Evolutionary conservation across 2,113 vertebrate genomes (phyloP), one percentile per base, ranked within the genome.

Genomic region (Zosterops hypoxanthus): DNA sequence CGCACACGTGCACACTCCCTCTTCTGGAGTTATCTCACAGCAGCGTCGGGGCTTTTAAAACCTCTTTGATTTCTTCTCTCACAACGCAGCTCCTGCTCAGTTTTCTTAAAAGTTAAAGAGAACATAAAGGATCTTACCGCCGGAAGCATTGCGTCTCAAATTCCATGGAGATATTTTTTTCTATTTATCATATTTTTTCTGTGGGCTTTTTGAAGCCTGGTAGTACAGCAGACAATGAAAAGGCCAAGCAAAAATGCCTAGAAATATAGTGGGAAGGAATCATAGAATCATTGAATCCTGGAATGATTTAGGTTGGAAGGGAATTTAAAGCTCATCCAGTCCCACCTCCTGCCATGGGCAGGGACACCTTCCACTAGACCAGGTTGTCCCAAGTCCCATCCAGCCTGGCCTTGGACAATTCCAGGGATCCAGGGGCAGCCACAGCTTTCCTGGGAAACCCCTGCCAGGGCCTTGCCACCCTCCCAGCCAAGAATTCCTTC

Each of bases 31-130:
- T 85, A 93, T 79, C 81, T 57, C 39, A 11, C 71, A 41, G 34
- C n/a, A 23, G 73, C 10, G 3, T 11, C 78, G 14, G 12, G n/a
- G 17, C 5, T 89, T 88, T 82, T 88, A 53, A 92, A 70, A 33
- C 77, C 70, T 92, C 86, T 90, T 85, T 94, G 96, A 92, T 93
- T 95, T 82, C 85, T 82, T 84, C 84, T 85, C 86, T 88, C 72
- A 88, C 86, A 95, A 50, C 2, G 18, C 63, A 90, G 92, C 61
- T 91, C 89, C 96, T 94, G 71, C 91, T 95, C 81, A 85, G 82
- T 39, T 77, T 90, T 81, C 75, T 72, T 82, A 29, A 21, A 25
- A 60, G 34, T 36, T 87, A 61, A 95, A 81, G 86, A 42, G 31
- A 28, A 36, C 21, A 4, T 24, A 44, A 18, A 42, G 29, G 59